Percentiles rank a stretch among this genome's conserved stretches.
Conservation (phyloP, 2,113 vertebrate species). For the Crypturellus undulatus region DNA sequence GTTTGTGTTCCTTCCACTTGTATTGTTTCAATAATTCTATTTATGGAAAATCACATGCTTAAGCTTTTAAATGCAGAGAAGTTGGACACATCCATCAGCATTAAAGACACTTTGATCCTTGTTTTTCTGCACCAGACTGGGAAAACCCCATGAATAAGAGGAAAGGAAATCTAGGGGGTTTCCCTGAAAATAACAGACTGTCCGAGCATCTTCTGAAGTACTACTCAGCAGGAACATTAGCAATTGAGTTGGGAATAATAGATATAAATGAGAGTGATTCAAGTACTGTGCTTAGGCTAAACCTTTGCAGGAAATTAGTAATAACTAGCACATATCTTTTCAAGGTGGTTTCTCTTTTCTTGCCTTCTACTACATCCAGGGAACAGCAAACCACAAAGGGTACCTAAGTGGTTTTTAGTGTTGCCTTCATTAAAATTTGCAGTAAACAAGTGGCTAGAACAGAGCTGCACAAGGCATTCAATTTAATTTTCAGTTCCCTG, state of each 20-base stretch:
- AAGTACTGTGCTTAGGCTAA: background rate
- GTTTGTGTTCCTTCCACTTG: background rate
- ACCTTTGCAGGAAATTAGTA: background rate
- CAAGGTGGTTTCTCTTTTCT: background rate
- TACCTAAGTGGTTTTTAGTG: background rate
- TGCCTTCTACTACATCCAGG: background rate
- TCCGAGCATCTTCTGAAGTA: background rate
- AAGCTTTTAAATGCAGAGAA: conserved; percentile 23
- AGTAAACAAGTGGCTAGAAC: background rate
- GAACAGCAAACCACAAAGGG: background rate
- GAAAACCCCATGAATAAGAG: conserved; percentile 67
- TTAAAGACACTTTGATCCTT: conserved; percentile 32
- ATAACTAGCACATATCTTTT: background rate
- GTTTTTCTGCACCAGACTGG: conserved; percentile 43
- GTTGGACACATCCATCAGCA: background rate
- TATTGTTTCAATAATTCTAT: conserved; percentile 2
- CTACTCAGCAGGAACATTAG: background rate
- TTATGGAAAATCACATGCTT: background rate
- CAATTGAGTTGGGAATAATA: accelerated
- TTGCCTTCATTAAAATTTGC: background rate
- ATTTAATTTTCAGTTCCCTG: background rate
- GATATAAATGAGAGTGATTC: background rate
- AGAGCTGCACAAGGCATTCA: background rate
- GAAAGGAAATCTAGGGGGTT: conserved; percentile 69
- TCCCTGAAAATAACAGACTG: conserved; percentile 25